Conservation (phyloP, 2,113 vertebrate genomes). For the Lamprotornis superbus region DNA sequence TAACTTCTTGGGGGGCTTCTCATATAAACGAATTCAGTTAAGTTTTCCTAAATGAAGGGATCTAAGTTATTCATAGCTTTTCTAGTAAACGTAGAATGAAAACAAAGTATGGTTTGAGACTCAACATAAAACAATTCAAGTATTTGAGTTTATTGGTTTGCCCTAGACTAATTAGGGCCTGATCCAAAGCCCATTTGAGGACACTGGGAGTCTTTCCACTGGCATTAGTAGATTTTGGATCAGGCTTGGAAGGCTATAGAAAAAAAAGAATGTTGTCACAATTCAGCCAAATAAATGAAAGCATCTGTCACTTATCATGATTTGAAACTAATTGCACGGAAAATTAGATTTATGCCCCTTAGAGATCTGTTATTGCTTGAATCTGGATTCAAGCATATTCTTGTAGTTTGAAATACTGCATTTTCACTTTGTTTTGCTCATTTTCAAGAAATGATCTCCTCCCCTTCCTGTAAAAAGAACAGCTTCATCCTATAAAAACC, state of each 20-base stretch:
- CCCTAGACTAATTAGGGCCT: background rate
- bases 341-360: slow-evolving; percentile 17
- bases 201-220: background rate
- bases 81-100: background rate
- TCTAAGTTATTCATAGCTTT: background rate
- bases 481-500: background rate
- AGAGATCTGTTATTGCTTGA: background rate
- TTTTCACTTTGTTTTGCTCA: slow-evolving; percentile 20
- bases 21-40: background rate
- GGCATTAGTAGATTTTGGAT: background rate
- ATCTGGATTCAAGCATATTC: background rate
- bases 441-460: background rate
- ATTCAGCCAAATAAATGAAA: slow-evolving; percentile 28
- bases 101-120: background rate
- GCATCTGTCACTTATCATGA: slow-evolving; percentile 8
- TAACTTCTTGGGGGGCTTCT: background rate
- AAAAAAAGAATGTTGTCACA: background rate
- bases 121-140: background rate
- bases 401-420: background rate
- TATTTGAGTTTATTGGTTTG: background rate
- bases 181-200: slow-evolving; percentile 4
- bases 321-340: slow-evolving; percentile 37
- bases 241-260: background rate
- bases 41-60: background rate
- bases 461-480: background rate